Evolutionary conservation across 2,113 vertebrate species (phyloP).

Genomic region (Columba livia): DNA sequence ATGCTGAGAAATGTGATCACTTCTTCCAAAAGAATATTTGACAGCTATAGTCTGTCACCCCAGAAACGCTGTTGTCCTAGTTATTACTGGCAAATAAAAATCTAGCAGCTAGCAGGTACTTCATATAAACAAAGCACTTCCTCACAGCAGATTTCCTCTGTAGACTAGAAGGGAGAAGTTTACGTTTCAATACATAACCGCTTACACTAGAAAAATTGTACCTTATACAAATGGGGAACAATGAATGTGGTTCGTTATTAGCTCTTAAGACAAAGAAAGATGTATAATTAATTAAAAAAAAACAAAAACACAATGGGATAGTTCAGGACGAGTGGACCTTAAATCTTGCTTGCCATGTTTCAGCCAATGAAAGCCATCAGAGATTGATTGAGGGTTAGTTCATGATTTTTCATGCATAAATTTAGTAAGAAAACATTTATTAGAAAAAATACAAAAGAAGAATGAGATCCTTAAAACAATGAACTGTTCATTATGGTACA

Average conservation of each 20-base stretch:
- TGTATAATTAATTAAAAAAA: neutral
- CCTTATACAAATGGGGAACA: neutral
- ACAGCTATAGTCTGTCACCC: neutral
- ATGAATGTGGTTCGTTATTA: neutral
- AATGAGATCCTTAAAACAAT: neutral
- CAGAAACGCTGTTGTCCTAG: neutral
- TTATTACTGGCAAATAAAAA: slow-evolving; percentile 2
- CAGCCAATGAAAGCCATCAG: neutral
- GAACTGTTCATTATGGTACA: accelerated
- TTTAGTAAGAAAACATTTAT: neutral
- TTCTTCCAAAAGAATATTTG: slow-evolving; percentile 17
- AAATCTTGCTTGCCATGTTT: neutral
- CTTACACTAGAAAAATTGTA: neutral
- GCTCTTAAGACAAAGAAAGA: neutral
- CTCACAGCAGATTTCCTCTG: neutral
- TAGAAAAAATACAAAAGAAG: neutral
- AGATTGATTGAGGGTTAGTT: neutral
- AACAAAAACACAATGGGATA: neutral
- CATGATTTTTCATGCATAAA: neutral
- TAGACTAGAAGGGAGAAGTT: neutral
- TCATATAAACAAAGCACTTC: neutral
- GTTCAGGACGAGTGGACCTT: neutral
- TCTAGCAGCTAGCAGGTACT: neutral
- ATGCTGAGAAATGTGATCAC: neutral
- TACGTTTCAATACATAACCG: neutral